Conservation (phyloP, 2,797 vertebrate species). For the Cirrhinus mrigala region DNA sequence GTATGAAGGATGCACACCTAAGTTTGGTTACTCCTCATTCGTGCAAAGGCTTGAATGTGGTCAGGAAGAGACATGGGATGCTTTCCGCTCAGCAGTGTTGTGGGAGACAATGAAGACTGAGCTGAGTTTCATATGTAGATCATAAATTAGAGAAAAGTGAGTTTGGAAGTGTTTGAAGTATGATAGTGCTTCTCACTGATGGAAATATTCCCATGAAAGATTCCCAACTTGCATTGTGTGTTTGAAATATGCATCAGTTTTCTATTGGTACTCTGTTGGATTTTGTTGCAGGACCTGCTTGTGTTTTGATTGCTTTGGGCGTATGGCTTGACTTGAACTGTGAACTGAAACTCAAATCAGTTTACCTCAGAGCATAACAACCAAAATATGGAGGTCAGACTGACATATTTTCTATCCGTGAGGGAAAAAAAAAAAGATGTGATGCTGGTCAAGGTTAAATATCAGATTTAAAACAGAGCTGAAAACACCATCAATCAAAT, state of each 20-base stretch:
- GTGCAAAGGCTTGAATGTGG: constrained; percentile 29
- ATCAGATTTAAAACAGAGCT: constrained; percentile 38
- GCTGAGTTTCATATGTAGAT: constrained; percentile 13
- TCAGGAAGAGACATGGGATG: constrained; percentile 26
- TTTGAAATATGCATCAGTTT: neutral
- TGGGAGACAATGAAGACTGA: constrained; percentile 16
- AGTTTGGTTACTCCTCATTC: constrained; percentile 35
- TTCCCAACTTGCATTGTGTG: neutral
- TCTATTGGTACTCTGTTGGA: neutral
- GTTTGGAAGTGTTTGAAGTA: neutral
- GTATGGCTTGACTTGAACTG: neutral
- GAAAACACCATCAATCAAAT: constrained; percentile 37
- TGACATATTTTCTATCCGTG: neutral
- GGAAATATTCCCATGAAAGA: constrained; percentile 49
- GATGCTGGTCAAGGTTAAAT: constrained; percentile 42
- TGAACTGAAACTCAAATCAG: constrained; percentile 2
- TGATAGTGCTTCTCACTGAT: constrained; percentile 1
- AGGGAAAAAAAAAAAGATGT: neutral
- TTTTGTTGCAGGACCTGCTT: constrained; percentile 22
- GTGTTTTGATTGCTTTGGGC: constrained; percentile 7
- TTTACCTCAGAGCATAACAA: constrained; percentile 8
- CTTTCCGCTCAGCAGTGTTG: constrained; percentile 14
- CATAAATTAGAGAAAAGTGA: neutral
- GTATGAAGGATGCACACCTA: constrained; percentile 45
- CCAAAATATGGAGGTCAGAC: constrained; percentile 10